Base-by-base conservation (phyloP, 2,888 invertebrate genomes). In the Masnerella sp. region DNA sequence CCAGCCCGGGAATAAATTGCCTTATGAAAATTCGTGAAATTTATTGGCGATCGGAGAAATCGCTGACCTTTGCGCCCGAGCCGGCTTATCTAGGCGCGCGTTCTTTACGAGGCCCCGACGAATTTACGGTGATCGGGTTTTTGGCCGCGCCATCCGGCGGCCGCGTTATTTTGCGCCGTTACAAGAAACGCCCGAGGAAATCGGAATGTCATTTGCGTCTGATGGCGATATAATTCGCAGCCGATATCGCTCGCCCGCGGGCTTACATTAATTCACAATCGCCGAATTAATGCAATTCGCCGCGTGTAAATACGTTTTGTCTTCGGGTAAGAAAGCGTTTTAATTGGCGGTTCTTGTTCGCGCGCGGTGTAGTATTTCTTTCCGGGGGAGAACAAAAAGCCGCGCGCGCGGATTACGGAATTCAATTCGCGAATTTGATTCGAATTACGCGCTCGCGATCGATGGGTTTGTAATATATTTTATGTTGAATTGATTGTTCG, bases 1-100 rank as follows among this genome's bases (percentile, higher is more conserved):
- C 58, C 49, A 54, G 32, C 32, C 32, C 28, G 32, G 18, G 58
- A 47, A 81, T 84, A 80, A 82, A 84, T 82, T 80, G 74, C 72
- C 80, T 81, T 82, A 83, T 84, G 79, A 83, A 83, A 85, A 84
- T 82, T 83, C 79, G 64, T 36, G 54, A 76, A 80, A 82, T 82
- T 82, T 82, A 83, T 82, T 75, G 22, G 67, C 54, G 56, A 62
- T 56, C 69, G 54, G 25, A 22, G 70, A 49, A 74, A 78, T 62
- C 71, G 78, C 81, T 81, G 79, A 82, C 76, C 73, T 70, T 71
- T 78, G 74, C 61, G 56, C 45, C 15, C 18, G 52, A 5, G 28
- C 18, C 11, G n/a, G 45, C 28, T 54, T 54, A 32, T 58, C 58
- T 43, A 32, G 20, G 22, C 45, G 25, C 40, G 65, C 56, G 52